phyloP scores from a whole-genome alignment of 2,888 invertebrate genomes.

The Arctia plantaginis region DNA sequence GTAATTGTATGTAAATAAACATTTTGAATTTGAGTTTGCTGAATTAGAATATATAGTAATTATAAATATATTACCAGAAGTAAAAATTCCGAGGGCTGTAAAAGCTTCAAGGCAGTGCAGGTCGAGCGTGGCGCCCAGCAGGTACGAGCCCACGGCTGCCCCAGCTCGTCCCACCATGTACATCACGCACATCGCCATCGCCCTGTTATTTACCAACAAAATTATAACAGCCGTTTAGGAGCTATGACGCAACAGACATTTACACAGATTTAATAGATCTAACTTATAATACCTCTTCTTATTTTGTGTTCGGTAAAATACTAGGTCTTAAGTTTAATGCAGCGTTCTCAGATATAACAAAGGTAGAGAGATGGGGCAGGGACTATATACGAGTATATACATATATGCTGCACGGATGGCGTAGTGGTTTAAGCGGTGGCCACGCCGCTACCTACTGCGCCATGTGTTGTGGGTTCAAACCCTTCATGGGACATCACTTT shows the following conservation, averaged over 20 bases:
- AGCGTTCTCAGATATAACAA: background rate
- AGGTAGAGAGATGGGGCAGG: background rate
- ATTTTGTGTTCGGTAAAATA: background rate
- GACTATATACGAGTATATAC: too few relatives aligned
- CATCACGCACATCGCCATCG: constrained; percentile 88
- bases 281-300: too few relatives aligned
- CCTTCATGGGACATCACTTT: too few relatives aligned
- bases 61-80: constrained; percentile 66
- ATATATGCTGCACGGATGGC: too few relatives aligned
- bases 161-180: constrained; percentile 88
- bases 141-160: constrained; percentile 87
- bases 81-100: constrained; percentile 83
- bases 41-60: too few relatives aligned
- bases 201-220: constrained; percentile 69
- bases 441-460: too few relatives aligned
- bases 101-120: constrained; percentile 87
- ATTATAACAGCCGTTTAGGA: background rate
- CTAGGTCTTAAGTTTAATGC: background rate
- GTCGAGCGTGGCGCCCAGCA: constrained; percentile 88
- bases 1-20: too few relatives aligned
- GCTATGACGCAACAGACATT: background rate
- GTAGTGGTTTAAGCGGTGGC: too few relatives aligned
- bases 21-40: too few relatives aligned
- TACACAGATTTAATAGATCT: background rate
- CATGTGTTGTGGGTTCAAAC: too few relatives aligned